phyloP scores from a whole-genome alignment of 2,888 invertebrate genomes.

The Acronicta aceris region DNA sequence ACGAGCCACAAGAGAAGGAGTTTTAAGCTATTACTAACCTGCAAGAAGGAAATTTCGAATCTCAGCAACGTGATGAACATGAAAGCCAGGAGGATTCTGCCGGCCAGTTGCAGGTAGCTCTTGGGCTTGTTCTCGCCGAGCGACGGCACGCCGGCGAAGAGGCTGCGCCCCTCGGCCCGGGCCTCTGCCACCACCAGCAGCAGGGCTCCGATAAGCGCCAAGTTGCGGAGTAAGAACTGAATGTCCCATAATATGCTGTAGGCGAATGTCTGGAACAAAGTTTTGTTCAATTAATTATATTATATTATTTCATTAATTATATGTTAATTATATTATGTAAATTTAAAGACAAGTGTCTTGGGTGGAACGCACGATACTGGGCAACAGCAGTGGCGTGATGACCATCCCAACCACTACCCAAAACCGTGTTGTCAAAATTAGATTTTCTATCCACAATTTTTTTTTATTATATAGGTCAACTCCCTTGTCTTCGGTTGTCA shows the following conservation, averaged over 20 bases:
- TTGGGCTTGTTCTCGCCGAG: constrained; percentile 98
- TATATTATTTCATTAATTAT: too few relatives aligned
- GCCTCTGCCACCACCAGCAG: constrained; percentile 98
- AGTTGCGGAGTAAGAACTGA: constrained; percentile 98
- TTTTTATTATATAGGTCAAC: too few relatives aligned
- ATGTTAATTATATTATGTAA: too few relatives aligned
- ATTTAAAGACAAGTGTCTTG: too few relatives aligned
- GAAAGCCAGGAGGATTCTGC: constrained; percentile 98
- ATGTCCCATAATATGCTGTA: constrained; percentile 99
- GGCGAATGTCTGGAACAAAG: constrained; percentile 93
- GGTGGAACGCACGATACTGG: too few relatives aligned
- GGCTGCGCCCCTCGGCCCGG: constrained; percentile 96
- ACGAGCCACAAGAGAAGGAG: not conserved
- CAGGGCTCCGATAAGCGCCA: constrained; percentile 99
- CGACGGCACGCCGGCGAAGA: constrained; percentile 98
- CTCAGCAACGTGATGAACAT: constrained; percentile 99
- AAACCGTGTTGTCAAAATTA: too few relatives aligned
- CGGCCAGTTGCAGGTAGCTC: constrained; percentile 98
- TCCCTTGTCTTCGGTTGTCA: too few relatives aligned
- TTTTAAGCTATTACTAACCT: constrained; percentile 85
- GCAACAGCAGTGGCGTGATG: too few relatives aligned
- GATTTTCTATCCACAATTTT: too few relatives aligned
- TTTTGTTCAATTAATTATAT: too few relatives aligned
- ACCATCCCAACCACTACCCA: too few relatives aligned
- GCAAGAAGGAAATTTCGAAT: constrained; percentile 96